A percentile compares a stretch with the other conserved stretches of the same genome.
Evolutionary conservation across 2,113 vertebrate species (phyloP).

Genomic region (Malurus cyaneus): DNA sequence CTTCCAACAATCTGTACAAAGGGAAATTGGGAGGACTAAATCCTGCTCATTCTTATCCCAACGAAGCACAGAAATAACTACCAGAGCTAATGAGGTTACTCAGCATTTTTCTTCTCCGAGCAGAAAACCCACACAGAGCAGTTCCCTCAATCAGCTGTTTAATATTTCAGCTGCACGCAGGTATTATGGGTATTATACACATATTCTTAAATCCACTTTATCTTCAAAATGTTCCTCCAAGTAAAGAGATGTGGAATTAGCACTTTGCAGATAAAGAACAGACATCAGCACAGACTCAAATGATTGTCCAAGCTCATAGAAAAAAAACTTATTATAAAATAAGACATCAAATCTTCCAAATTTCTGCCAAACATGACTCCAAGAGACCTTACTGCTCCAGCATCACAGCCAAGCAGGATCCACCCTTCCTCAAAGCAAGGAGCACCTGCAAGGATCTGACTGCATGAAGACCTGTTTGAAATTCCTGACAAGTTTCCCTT

Average conservation of each 20-base stretch:
- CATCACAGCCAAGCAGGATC: neutral
- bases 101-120: neutral
- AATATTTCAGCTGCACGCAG: neutral
- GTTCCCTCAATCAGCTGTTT: neutral
- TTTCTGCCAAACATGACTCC: neutral
- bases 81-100: slow-evolving; percentile 2
- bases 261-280: neutral
- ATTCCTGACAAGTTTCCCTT: neutral
- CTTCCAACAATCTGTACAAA: neutral
- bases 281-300: neutral
- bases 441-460: neutral
- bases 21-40: neutral
- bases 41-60: neutral
- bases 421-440: neutral
- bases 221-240: neutral
- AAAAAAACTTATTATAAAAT: neutral
- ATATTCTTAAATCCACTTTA: neutral
- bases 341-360: neutral
- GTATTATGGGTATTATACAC: neutral
- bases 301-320: neutral
- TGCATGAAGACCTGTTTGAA: neutral
- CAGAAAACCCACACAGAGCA: neutral
- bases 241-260: neutral
- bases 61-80: neutral
- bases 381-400: neutral